A percentile compares a stretch with the other conserved stretches of the same genome.
Evolutionary conservation across 1,140 invertebrate genomes (phyloP).

Genomic region (Ectropis grisescens): DNA sequence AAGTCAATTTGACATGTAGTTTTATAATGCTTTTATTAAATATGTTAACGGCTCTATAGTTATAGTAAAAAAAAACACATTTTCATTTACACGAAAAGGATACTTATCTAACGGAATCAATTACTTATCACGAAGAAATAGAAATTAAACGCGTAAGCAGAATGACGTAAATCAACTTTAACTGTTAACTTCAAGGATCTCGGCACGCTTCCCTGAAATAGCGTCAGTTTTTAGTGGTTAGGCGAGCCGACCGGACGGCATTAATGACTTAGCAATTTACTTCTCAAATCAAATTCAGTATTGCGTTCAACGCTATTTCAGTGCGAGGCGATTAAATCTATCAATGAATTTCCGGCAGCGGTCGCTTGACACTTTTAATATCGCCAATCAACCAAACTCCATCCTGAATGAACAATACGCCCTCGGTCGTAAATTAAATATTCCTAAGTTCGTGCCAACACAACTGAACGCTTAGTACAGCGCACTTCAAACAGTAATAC

Average conservation of each 20-base stretch:
- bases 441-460: constrained; percentile 33
- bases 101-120: too few species aligned
- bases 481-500: too few species aligned
- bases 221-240: constrained; percentile 36
- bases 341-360: constrained; percentile 60
- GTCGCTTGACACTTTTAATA: constrained; percentile 55
- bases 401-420: constrained; percentile 55
- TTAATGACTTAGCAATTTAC: constrained; percentile 58
- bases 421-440: constrained; percentile 48
- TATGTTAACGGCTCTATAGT: too few species aligned
- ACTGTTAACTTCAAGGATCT: constrained; percentile 35
- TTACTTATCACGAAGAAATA: too few species aligned
- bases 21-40: too few species aligned
- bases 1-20: too few species aligned
- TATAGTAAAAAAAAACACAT: too few species aligned
- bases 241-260: constrained; percentile 44
- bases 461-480: neutral
- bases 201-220: constrained; percentile 33
- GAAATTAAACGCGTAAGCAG: neutral
- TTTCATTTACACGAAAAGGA: too few species aligned
- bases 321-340: constrained; percentile 51
- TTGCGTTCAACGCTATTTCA: constrained; percentile 36
- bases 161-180: constrained; percentile 26
- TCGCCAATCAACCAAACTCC: constrained; percentile 48
- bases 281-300: constrained; percentile 46